A percentile compares a stretch with the other conserved stretches of the same genome.
phyloP scores from a whole-genome alignment of 2,113 vertebrate genomes.

The Oenanthe melanoleuca region DNA sequence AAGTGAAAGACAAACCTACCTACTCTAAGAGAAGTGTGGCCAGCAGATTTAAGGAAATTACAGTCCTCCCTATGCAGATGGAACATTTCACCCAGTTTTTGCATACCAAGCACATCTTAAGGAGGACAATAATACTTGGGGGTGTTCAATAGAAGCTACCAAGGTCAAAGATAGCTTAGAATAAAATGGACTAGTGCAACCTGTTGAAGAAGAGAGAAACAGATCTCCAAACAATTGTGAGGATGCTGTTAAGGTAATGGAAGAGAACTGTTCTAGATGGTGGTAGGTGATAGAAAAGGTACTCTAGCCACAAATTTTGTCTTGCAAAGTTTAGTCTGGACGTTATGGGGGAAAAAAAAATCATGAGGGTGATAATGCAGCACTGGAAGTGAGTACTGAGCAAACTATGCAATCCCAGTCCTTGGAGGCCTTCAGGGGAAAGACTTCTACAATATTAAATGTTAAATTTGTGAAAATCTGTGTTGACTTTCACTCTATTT shows the following conservation, averaged over 20 bases:
- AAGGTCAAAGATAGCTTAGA: not conserved
- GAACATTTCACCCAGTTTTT: not conserved
- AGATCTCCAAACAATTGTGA: not conserved
- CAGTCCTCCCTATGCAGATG: no score
- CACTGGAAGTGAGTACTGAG: not conserved
- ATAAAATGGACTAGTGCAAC: not conserved
- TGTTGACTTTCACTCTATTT: not conserved
- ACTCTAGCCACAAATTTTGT: not conserved
- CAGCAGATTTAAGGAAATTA: not conserved
- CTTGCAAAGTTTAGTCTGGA: not conserved
- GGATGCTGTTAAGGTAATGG: not conserved
- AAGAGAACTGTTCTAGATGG: not conserved
- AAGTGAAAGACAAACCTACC: not conserved
- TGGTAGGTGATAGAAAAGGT: not conserved
- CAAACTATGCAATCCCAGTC: accelerated
- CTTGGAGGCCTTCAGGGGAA: not conserved
- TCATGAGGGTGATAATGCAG: not conserved
- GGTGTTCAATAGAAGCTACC: accelerated
- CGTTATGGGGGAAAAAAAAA: not conserved
- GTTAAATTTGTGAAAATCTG: not conserved
- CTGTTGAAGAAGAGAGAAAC: not conserved
- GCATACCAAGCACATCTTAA: not conserved
- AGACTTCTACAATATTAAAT: not conserved
- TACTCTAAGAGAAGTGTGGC: not conserved
- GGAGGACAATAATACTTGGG: not conserved